phyloP scores from a whole-genome alignment of 2,113 vertebrate genomes.

The Arizona elegans region DNA sequence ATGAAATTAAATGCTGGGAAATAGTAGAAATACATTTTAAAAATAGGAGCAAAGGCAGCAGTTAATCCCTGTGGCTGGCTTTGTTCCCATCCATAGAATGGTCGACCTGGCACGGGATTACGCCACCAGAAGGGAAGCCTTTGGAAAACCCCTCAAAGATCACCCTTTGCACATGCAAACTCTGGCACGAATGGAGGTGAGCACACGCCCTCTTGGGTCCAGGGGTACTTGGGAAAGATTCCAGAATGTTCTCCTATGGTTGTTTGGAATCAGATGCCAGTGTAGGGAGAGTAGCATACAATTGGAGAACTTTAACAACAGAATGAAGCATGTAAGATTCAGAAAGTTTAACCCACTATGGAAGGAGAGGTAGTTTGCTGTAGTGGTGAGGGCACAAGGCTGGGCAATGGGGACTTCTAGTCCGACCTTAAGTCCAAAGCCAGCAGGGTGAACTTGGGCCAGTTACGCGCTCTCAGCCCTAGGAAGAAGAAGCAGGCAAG shows the following conservation, averaged over 20 bases:
- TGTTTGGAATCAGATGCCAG: background rate
- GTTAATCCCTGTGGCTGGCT: background rate
- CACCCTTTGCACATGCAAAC: conserved; percentile 82
- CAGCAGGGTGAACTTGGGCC: no score
- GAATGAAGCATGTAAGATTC: background rate
- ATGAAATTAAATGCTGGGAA: background rate
- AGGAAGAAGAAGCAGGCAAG: no score
- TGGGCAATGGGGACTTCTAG: no score
- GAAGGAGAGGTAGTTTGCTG: no score
- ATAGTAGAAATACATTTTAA: background rate
- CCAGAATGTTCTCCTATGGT: background rate
- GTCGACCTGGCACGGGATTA: conserved; percentile 79
- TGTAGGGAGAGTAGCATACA: background rate
- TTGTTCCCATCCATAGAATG: conserved; percentile 63
- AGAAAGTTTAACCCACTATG: background rate
- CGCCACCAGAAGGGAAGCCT: conserved; percentile 71
- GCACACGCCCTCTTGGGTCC: background rate
- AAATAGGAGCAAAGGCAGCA: background rate
- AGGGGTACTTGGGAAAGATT: background rate
- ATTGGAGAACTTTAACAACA: background rate
- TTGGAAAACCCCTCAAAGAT: conserved; percentile 82
- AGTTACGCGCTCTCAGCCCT: no score
- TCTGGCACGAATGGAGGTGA: conserved; percentile 80
- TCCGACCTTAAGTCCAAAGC: no score
- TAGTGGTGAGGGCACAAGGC: no score